Evolutionary conservation across 2,113 vertebrate genomes (phyloP), one percentile per base, ranked within the genome.

Genomic region (Pao palembangensis): DNA sequence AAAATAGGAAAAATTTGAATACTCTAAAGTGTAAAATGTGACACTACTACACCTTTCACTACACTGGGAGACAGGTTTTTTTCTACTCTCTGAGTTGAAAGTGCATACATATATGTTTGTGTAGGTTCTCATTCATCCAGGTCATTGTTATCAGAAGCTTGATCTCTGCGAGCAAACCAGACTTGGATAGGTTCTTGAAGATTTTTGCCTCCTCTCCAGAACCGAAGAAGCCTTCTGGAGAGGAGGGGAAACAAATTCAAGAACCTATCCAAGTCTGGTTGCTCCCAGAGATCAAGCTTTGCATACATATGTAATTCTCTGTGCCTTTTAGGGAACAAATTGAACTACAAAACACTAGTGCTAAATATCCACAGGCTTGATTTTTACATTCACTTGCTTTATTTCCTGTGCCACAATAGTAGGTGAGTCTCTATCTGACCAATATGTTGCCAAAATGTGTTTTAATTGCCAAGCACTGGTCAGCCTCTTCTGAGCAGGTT

Each of bases 261-360:
- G 25, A 28, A 28, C 25, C 25, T 28, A 28, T 28, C 25, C 25
- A 5, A 28, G 25, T 28, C 25, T 28, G 25, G 25, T n/a, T 64
- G 58, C 51, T 69, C 67, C 53, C 64, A 69, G 51, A 67, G 81
- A 65, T 3, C 34, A 28, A 44, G 34, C 48, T 28, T 67, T 56
- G 57, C 28, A 74, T 43, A 69, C 11, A 7, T 57, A 61, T 57
- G 62, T 63, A 49, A 69, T 81, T 85, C 72, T 82, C 76, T 76
- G 89, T 91, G 90, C 89, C 88, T 91, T 89, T 84, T 86, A 80
- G 58, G 76, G 75, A 77, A 76, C 46, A 76, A 12, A 68, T 76
- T 77, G 61, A 67, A 63, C 53, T 77, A 65, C 54, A 64, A 60
- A 69, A 80, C 75, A 80, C 73, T 64, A 62, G 60, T 69, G 70